A percentile compares a stretch with the other conserved stretches of the same genome.
Evolutionary conservation across 2,888 invertebrate genomes (phyloP).

Genomic region (Nymphalis urticae): DNA sequence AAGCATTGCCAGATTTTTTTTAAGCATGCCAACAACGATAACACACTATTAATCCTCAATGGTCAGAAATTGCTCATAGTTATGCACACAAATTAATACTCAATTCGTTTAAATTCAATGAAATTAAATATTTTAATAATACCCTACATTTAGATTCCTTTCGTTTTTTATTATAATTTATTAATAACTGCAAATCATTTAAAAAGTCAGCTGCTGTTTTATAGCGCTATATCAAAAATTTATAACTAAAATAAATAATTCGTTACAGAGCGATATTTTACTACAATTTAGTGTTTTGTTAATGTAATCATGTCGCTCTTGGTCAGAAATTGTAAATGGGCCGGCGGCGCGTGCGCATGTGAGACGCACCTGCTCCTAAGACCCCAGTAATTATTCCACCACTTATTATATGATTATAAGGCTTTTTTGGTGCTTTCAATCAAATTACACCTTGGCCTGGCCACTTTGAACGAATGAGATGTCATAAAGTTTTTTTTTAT

Average conservation of each 20-base stretch:
- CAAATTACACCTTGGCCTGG: constrained; percentile 79
- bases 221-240: constrained; percentile 24
- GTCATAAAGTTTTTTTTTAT: constrained; percentile 72
- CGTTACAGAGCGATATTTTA: constrained; percentile 35
- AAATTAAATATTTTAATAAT: neutral
- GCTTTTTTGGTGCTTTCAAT: constrained; percentile 82
- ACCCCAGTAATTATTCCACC: constrained; percentile 79
- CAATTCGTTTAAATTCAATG: neutral
- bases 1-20: neutral
- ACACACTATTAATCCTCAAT: neutral
- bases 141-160: neutral
- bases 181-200: constrained; percentile 5
- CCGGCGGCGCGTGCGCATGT: constrained; percentile 60
- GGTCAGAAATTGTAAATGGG: constrained; percentile 47
- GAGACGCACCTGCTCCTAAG: constrained; percentile 70
- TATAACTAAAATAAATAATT: constrained; percentile 28
- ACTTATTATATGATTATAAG: constrained; percentile 80
- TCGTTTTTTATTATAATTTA: constrained; percentile 1
- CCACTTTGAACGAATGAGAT: constrained; percentile 76
- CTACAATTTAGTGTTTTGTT: constrained; percentile 44
- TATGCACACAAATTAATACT: neutral
- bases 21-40: neutral
- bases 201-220: constrained; percentile 26
- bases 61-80: too few species aligned
- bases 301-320: constrained; percentile 57